Conservation (phyloP, 92 coral and sea anemone species). For the Scolanthus callimorphus region DNA sequence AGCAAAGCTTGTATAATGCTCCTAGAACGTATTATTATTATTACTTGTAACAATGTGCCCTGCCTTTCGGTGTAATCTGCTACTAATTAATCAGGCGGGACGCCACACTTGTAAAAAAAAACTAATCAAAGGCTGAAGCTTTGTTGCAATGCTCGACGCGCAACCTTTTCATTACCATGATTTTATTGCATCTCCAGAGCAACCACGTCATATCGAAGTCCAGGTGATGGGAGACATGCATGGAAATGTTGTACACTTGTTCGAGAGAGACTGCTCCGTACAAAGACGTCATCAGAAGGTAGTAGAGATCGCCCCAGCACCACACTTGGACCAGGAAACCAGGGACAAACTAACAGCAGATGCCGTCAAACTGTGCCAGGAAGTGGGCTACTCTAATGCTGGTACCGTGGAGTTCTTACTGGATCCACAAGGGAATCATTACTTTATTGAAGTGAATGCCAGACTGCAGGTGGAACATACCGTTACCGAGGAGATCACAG, state of each 20-base stretch:
- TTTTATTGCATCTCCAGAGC: no score
- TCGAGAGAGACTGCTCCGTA: constrained; percentile 94
- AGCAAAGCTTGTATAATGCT: no score
- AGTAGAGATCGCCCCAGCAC: constrained; percentile 97
- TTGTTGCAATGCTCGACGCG: no score
- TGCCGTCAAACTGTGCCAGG: constrained; percentile 78
- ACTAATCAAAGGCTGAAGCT: no score
- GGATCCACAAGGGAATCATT: constrained; percentile 82
- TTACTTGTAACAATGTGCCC: no score
- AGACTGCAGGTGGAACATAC: constrained; percentile 98
- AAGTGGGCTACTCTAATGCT: constrained; percentile 93
- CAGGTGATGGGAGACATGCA: constrained; percentile 89
- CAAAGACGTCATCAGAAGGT: constrained; percentile 97
- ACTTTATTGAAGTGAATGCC: constrained; percentile 96
- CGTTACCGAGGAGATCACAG: constrained; percentile 93
- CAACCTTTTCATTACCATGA: no score
- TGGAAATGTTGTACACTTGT: constrained; percentile 84
- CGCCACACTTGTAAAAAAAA: no score
- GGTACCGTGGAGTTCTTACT: constrained; percentile 96
- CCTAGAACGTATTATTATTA: no score
- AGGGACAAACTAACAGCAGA: constrained; percentile 72
- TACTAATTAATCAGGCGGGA: no score
- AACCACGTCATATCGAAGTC: constrained; percentile 95
- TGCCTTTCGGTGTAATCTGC: no score
- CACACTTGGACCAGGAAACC: constrained; percentile 58